Conservation (phyloP, 2,888 invertebrate species). For the Zhengitettix transpicula region DNA sequence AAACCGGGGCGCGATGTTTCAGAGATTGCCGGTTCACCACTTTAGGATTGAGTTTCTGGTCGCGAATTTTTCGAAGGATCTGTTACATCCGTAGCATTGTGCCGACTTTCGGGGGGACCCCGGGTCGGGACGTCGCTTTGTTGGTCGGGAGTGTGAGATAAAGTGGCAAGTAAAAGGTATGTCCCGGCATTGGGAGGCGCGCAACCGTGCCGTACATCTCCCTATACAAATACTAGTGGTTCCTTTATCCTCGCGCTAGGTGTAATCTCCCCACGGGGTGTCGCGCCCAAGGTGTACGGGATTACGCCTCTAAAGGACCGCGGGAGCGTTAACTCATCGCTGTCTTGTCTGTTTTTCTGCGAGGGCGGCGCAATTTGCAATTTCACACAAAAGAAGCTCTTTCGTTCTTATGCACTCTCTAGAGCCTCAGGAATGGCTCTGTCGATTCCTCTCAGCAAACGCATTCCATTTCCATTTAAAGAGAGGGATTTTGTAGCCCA, state of each 20-base stretch:
- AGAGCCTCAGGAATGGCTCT: too few relatives aligned
- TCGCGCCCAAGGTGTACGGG: background rate
- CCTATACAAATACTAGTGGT: background rate
- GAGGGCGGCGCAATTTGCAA: background rate
- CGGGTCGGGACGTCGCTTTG: too few relatives aligned
- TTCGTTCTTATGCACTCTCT: too few relatives aligned
- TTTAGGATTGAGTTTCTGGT: background rate
- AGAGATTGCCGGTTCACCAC: background rate
- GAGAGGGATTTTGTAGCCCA: too few relatives aligned
- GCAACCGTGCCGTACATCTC: too few relatives aligned
- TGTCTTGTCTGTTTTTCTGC: background rate
- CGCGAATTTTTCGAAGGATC: background rate
- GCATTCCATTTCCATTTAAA: too few relatives aligned
- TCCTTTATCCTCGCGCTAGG: background rate
- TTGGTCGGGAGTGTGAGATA: too few relatives aligned
- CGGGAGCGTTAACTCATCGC: background rate
- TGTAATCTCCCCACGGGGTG: background rate
- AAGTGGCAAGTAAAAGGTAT: too few relatives aligned
- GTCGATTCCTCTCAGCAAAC: too few relatives aligned
- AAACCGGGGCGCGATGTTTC: background rate
- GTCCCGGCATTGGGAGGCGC: too few relatives aligned
- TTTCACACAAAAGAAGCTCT: too few relatives aligned
- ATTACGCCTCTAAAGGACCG: too few relatives aligned
- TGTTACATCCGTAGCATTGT: background rate
- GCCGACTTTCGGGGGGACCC: background rate